Conservation (phyloP, 2,797 vertebrate genomes). For the Antennarius maculatus region DNA sequence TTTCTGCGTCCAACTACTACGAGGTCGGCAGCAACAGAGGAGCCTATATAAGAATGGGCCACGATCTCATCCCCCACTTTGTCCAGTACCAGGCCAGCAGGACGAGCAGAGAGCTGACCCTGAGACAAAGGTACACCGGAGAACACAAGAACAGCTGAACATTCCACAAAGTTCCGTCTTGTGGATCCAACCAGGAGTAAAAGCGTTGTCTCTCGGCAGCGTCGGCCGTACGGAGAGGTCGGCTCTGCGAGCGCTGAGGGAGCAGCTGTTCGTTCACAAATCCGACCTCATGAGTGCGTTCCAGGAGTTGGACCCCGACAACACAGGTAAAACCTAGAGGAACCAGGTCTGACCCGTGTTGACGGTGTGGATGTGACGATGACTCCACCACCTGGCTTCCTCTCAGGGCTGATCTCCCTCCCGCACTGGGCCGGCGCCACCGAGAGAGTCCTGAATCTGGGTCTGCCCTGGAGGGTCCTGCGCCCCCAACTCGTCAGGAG, state of each 20-base stretch:
- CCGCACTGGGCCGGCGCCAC: conserved; percentile 86
- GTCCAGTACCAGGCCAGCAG: conserved; percentile 93
- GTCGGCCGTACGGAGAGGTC: conserved; percentile 90
- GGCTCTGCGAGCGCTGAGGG: conserved; percentile 88
- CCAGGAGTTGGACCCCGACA: conserved; percentile 79
- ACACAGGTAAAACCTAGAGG: conserved; percentile 77
- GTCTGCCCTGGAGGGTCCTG: conserved; percentile 91
- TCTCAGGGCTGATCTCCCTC: conserved; percentile 82
- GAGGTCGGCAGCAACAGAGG: conserved; percentile 95
- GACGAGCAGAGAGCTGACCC: conserved; percentile 84
- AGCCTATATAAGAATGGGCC: conserved; percentile 92
- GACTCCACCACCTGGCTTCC: conserved; percentile 8
- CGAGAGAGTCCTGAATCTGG: conserved; percentile 86
- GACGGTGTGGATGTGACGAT: background rate
- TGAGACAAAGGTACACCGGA: conserved; percentile 85
- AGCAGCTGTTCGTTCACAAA: conserved; percentile 92
- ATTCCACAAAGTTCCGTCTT: background rate
- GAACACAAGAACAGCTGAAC: background rate
- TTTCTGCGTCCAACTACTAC: conserved; percentile 92
- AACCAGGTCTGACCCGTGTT: too few species aligned
- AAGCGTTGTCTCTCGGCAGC: conserved; percentile 64
- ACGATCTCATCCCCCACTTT: conserved; percentile 88
- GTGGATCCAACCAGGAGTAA: too few species aligned
- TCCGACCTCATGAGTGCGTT: conserved; percentile 88
- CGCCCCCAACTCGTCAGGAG: conserved; percentile 83